Percentiles rank a stretch among this genome's conserved stretches.
phyloP scores from a whole-genome alignment of 2,888 invertebrate species.

The Tubulanus polymorphus region DNA sequence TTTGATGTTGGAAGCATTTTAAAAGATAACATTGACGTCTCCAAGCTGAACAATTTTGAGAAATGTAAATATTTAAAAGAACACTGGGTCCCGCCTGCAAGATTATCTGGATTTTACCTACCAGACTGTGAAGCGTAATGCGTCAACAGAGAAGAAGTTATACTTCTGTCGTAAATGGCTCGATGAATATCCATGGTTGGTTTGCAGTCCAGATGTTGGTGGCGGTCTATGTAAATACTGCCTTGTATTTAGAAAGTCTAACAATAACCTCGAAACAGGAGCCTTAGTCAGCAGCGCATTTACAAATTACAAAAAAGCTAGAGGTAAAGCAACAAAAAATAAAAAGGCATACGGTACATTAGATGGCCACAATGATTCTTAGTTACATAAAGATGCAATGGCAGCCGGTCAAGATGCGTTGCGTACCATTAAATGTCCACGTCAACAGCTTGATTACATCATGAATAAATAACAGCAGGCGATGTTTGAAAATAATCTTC shows the following conservation, averaged over 20 bases:
- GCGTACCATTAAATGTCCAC: not conserved
- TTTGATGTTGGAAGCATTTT: too few species aligned
- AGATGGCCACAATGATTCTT: not conserved
- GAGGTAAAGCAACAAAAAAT: too few species aligned
- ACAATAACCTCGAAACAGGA: not conserved
- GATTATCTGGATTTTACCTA: too few species aligned
- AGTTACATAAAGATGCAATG: not conserved
- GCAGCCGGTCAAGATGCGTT: not conserved
- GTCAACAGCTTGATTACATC: not conserved
- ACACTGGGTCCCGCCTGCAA: too few species aligned
- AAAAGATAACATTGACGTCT: too few species aligned
- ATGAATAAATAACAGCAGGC: not conserved
- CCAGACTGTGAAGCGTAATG: too few species aligned
- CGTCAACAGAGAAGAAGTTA: too few species aligned
- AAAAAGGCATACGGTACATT: too few species aligned
- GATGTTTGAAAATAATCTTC: conserved; percentile 12
- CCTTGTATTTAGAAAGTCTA: too few species aligned
- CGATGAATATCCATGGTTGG: not conserved
- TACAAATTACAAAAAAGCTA: not conserved
- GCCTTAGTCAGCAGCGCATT: not conserved
- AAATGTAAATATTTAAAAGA: too few species aligned
- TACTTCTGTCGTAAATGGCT: not conserved
- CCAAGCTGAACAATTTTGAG: too few species aligned
- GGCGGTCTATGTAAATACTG: not conserved
- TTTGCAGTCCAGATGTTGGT: not conserved